Evolutionary conservation across 2,797 vertebrate genomes (phyloP).

Genomic region (Lacerta bilineata): DNA sequence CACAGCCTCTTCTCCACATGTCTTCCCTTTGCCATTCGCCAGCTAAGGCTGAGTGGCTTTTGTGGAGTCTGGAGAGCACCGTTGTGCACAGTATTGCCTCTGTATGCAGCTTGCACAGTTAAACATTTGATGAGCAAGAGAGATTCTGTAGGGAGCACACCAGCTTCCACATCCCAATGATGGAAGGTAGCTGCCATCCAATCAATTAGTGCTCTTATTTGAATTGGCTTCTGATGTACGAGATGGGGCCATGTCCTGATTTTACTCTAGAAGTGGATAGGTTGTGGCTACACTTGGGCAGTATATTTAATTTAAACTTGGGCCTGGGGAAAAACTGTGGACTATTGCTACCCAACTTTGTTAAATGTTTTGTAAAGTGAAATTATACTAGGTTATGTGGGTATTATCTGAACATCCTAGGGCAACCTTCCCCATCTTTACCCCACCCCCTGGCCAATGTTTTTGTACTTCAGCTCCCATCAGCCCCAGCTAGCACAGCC

Average conservation of each 20-base stretch:
- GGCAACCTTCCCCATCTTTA: not conserved
- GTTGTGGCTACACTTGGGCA: not conserved
- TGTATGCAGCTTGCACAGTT: not conserved
- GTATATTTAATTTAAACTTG: not conserved
- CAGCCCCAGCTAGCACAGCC: not conserved
- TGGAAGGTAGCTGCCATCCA: not conserved
- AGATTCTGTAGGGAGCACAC: not conserved
- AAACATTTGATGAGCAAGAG: not conserved
- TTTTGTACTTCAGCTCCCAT: not conserved
- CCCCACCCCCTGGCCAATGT: not conserved
- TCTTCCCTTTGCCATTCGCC: conserved; percentile 3
- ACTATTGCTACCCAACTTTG: not conserved
- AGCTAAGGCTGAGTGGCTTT: not conserved
- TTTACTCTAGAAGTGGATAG: not conserved
- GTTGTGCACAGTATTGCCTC: not conserved
- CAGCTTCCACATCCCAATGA: not conserved
- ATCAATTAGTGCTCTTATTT: not conserved
- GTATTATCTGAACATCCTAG: conserved; percentile 1
- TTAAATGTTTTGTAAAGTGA: not conserved
- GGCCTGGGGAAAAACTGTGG: not conserved
- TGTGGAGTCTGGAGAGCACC: not conserved
- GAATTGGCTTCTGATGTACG: not conserved
- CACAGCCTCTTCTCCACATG: conserved; percentile 14
- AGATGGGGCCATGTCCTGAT: not conserved
- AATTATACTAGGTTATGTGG: not conserved